A percentile compares a stretch with the other conserved stretches of the same genome.
Evolutionary conservation across 2,113 vertebrate genomes (phyloP).

Genomic region (Cyprinodon tularosa): DNA sequence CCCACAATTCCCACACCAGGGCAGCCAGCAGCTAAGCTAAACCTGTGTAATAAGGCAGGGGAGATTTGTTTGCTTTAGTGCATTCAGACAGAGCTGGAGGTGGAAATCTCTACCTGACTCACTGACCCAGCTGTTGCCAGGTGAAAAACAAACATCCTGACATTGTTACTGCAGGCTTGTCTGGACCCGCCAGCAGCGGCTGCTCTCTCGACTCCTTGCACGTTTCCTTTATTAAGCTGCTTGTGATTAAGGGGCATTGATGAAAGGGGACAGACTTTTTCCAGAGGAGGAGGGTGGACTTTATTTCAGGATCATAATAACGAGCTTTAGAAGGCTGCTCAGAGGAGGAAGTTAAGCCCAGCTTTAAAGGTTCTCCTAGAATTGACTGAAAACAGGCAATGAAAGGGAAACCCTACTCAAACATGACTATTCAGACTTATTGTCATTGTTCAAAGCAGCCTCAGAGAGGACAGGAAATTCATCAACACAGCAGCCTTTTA

Average conservation of each 20-base stretch:
- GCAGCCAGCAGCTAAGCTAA: not conserved
- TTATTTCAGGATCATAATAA: not conserved
- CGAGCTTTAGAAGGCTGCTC: slow-evolving; percentile 2
- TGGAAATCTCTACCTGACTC: slow-evolving; percentile 48
- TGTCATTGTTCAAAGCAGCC: not conserved
- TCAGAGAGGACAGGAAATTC: not conserved
- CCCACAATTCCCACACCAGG: not conserved
- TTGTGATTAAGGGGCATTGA: slow-evolving; percentile 33
- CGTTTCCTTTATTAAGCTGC: slow-evolving; percentile 28
- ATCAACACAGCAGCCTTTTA: not conserved
- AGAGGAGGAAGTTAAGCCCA: not conserved
- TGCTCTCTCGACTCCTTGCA: not conserved
- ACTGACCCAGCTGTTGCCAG: slow-evolving; percentile 58
- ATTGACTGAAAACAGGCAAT: not conserved
- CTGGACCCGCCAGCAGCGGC: slow-evolving; percentile 39
- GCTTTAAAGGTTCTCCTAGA: not conserved
- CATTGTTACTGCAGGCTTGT: slow-evolving; percentile 54
- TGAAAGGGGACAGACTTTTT: slow-evolving; percentile 9
- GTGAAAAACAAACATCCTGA: slow-evolving; percentile 58
- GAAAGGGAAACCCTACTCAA: not conserved
- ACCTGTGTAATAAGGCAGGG: not conserved
- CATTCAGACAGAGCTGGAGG: slow-evolving; percentile 2
- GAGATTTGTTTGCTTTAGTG: no score
- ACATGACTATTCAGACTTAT: not conserved
- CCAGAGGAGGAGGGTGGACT: not conserved